Evolutionary conservation across 2,113 vertebrate genomes (phyloP).

Genomic region (Bolborhynchus lineola): DNA sequence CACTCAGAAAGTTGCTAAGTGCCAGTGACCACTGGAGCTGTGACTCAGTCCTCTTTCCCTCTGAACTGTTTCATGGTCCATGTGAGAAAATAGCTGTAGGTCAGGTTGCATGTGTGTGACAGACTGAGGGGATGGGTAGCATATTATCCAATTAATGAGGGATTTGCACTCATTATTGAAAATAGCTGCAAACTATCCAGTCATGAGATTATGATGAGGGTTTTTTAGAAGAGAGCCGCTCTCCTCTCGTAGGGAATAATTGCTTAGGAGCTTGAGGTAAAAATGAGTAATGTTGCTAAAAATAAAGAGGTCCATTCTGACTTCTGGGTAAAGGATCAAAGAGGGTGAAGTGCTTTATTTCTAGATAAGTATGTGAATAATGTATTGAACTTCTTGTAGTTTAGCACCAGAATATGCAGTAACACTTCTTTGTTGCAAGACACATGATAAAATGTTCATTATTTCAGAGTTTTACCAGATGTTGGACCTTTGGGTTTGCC

Average conservation of each 20-base stretch:
- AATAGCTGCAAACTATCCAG: background rate
- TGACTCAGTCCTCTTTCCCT: background rate
- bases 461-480: background rate
- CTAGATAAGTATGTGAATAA: background rate
- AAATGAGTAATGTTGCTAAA: background rate
- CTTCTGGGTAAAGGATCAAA: background rate
- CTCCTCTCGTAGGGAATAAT: background rate
- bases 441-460: background rate
- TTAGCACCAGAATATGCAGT: background rate
- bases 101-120: background rate
- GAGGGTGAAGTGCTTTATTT: background rate
- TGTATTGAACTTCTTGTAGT: background rate
- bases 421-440: background rate
- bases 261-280: background rate
- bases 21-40: background rate
- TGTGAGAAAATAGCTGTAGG: background rate
- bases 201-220: background rate
- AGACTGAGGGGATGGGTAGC: background rate
- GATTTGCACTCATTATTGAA: background rate
- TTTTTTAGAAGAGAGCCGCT: background rate
- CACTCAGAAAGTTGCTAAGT: background rate
- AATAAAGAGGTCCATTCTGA: background rate
- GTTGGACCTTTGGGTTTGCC: rapidly evolving
- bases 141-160: background rate
- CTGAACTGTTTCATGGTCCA: background rate